Evolutionary conservation across 2,888 invertebrate species (phyloP), one percentile per base, ranked within the genome.

Genomic region (Cephus runcator): DNA sequence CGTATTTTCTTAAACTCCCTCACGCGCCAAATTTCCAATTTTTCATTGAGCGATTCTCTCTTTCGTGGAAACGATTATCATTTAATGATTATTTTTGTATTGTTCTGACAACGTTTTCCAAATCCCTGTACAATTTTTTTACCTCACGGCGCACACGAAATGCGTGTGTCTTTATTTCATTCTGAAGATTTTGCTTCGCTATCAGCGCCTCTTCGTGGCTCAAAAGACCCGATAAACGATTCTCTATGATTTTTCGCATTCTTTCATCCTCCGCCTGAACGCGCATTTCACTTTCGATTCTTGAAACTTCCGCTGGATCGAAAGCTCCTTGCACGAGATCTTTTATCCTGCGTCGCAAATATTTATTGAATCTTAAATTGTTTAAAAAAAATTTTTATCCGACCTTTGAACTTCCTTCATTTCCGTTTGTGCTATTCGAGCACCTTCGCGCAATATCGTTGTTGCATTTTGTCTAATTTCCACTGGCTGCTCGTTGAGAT

Each of bases 401-500:
- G 69, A 85, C 85, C 79, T 85, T 73, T 80, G 80, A 73, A 83
- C 77, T 74, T 84, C 83, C 73, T 85, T 86, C 11, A 77, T 75
- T 69, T 83, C 84, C 12, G 81, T 74, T 33, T 74, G 81, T 6
- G 80, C 75, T 31, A 86, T 80, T 11, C 79, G 80, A 0, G 85
- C 82, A 69, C 81, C 83, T 75, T 86, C 85, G 23, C 83, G 79
- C 11, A 86, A 74, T 31, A 81, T 81, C 15, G 82, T 82, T 12
- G 84, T 76, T 56, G 79, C 68, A 3, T 81, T 85, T 35, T 83
- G 81, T 34, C 82, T 85, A n/a, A 85, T 75, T 35, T 77, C 74
- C 11, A 86, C 79, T 11, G 81, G 77, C 82, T 85, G 68, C 12
- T 56, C 9, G 23, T 56, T 23, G 15, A 56, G 9, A 12, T 3